Evolutionary conservation across 2,113 vertebrate species (phyloP).

Genomic region (Gymnocephalus cernua): DNA sequence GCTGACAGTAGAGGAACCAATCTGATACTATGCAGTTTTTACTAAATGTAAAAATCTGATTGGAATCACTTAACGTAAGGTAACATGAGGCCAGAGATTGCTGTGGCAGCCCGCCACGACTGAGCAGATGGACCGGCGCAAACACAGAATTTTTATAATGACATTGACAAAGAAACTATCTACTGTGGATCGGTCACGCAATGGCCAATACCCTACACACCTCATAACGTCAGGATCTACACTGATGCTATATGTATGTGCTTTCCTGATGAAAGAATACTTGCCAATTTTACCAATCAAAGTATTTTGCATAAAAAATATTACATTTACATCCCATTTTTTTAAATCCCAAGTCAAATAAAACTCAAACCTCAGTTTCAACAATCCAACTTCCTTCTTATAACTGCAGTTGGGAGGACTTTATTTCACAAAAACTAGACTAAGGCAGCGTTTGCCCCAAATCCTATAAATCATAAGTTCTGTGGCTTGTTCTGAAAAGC

Average conservation of each 20-base stretch:
- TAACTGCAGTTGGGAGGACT: neutral
- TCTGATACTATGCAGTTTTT: neutral
- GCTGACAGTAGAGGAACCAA: neutral
- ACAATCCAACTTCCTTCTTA: neutral
- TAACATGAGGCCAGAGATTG: neutral
- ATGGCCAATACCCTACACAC: neutral
- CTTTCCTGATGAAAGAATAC: neutral
- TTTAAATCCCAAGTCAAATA: neutral
- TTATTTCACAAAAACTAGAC: neutral
- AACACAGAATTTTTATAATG: neutral
- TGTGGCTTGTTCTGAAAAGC: conserved; percentile 5
- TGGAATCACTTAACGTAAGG: neutral
- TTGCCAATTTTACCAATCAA: neutral
- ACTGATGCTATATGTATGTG: neutral
- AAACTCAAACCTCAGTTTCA: neutral
- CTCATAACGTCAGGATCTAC: neutral
- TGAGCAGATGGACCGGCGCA: neutral
- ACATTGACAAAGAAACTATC: neutral
- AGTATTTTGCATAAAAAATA: too few species aligned
- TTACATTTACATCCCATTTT: too few species aligned
- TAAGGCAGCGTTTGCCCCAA: neutral
- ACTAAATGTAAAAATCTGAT: neutral
- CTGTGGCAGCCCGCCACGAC: neutral
- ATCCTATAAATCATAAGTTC: conserved; percentile 2
- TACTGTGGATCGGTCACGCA: neutral